Conservation (phyloP, 2,113 vertebrate species). For the Lepus timidus region DNA sequence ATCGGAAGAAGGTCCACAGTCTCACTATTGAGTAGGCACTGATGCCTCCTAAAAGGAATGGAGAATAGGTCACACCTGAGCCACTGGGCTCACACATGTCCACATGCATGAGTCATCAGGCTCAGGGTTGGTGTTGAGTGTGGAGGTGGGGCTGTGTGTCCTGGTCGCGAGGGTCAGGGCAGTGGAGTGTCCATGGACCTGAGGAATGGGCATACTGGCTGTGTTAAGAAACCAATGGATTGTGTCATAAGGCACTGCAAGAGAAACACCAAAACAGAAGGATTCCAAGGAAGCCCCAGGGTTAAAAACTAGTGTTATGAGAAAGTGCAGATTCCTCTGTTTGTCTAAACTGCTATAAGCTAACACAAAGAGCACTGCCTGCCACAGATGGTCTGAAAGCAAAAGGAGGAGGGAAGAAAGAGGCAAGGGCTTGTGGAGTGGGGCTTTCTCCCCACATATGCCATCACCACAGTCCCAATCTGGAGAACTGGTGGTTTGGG, state of each 20-base stretch:
- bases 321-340: not conserved
- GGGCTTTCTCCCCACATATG: not conserved
- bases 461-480: not conserved
- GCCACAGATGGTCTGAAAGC: not conserved
- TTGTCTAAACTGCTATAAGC: not conserved
- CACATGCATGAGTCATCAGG: not conserved
- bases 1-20: not conserved
- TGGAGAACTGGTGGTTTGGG: not conserved
- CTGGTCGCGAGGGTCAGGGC: too few species aligned
- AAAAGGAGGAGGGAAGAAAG: not conserved
- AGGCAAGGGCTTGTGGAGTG: not conserved
- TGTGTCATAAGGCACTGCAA: not conserved
- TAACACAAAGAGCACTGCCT: not conserved
- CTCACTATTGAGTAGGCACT: not conserved
- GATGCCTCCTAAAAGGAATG: not conserved
- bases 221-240: not conserved
- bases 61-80: not conserved
- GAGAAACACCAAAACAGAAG: not conserved
- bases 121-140: not conserved
- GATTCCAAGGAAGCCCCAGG: not conserved
- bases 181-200: rapidly evolving
- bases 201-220: not conserved
- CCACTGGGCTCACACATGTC: not conserved
- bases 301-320: not conserved
- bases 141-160: not conserved